Conservation (phyloP, 2,888 invertebrate genomes). For the Lingula anatina region DNA sequence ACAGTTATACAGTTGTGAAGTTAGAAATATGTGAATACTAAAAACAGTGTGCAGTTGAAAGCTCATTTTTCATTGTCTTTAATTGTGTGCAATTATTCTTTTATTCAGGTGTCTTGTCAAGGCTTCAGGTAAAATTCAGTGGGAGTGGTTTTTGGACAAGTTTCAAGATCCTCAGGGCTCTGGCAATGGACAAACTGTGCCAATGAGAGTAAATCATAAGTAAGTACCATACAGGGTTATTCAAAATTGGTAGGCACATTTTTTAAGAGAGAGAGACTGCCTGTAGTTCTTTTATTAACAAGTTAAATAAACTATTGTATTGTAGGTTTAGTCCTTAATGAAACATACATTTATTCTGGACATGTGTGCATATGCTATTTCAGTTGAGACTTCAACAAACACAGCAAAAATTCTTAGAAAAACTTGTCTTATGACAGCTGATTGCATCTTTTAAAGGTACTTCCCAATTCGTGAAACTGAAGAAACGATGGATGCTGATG, state of each 20-base stretch:
- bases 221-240: conserved; percentile 15
- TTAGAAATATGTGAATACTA: too few species aligned
- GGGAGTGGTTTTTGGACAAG: conserved; percentile 47
- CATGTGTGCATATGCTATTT: too few species aligned
- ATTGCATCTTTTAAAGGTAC: conserved; percentile 26
- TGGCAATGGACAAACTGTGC: conserved; percentile 45
- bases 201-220: conserved; percentile 45
- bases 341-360: too few species aligned
- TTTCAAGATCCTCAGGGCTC: conserved; percentile 39
- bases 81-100: too few species aligned
- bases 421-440: too few species aligned
- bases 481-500: conserved; percentile 24
- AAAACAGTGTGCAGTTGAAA: too few species aligned
- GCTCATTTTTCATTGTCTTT: too few species aligned
- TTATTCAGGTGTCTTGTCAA: conserved; percentile 37
- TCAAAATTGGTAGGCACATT: not conserved
- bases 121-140: conserved; percentile 39
- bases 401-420: too few species aligned
- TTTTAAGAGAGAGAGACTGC: not conserved
- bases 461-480: conserved; percentile 38
- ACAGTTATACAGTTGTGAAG: too few species aligned
- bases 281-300: not conserved
- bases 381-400: too few species aligned
- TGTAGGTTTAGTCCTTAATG: not conserved
- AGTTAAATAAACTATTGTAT: not conserved